phyloP scores from a whole-genome alignment of 2,888 invertebrate genomes.

The Mesorhabditis belari region DNA sequence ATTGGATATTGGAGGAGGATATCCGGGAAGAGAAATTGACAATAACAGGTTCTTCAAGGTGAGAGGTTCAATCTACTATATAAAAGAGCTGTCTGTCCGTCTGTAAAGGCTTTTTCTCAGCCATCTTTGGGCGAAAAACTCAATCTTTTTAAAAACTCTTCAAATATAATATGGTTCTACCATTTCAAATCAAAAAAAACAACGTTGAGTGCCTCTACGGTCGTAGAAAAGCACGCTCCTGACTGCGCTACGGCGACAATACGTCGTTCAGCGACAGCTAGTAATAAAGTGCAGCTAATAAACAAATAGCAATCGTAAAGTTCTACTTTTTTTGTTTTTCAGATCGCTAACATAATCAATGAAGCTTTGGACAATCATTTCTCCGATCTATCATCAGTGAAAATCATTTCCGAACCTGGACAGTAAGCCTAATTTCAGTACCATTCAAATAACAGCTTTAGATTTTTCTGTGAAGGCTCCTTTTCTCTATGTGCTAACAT shows the following conservation, averaged over 20 bases:
- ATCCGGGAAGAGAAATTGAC: conserved; percentile 65
- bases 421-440: conserved; percentile 55
- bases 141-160: no score
- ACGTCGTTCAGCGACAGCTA: no score
- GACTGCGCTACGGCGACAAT: conserved; percentile 2
- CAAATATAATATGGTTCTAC: no score
- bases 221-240: conserved; percentile 1
- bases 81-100: no score
- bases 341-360: conserved; percentile 76
- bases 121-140: no score
- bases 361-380: conserved; percentile 74
- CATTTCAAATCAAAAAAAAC: no score
- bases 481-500: conserved; percentile 83
- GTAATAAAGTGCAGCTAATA: no score
- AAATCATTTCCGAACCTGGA: conserved; percentile 91
- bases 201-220: not conserved
- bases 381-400: conserved; percentile 64
- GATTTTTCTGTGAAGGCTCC: conserved; percentile 85
- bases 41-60: conserved; percentile 68
- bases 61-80: no score
- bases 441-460: not conserved
- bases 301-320: no score
- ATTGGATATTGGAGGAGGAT: conserved; percentile 81
- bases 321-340: no score
- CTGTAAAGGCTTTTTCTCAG: not conserved